These are phyloP conservation scores for Anthoscopus minutus DNA, from an alignment of 2,113 vertebrate genomes.

Conservation along the genomic window DNA sequence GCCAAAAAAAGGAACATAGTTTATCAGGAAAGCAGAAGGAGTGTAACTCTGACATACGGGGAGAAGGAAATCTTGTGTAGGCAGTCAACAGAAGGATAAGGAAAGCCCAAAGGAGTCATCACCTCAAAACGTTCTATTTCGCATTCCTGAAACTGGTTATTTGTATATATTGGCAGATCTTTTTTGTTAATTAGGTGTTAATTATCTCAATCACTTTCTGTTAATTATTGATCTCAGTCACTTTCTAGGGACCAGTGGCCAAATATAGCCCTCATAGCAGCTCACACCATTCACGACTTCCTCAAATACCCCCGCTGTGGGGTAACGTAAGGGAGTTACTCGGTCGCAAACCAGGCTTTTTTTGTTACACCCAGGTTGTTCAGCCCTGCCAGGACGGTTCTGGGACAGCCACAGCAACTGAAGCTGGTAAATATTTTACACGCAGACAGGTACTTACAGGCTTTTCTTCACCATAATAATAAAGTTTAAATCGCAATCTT, in stretches of 20 bases:
- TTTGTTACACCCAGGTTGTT: accelerated
- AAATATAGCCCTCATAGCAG: neutral
- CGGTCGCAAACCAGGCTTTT: neutral
- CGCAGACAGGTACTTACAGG: no score
- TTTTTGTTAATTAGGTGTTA: neutral
- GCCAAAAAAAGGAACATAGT: neutral
- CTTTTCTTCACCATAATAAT: neutral
- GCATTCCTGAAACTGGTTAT: neutral
- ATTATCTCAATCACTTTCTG: neutral
- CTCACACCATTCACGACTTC: neutral
- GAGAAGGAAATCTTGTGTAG: neutral
- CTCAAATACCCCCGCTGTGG: accelerated
- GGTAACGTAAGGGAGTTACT: no score
- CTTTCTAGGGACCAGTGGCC: neutral
- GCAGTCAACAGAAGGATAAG: neutral
- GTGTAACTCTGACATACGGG: accelerated
- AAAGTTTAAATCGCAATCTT: neutral
- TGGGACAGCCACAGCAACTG: neutral
- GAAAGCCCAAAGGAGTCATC: neutral
- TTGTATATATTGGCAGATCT: neutral
- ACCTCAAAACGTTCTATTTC: neutral
- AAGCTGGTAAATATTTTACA: neutral
- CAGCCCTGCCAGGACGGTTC: accelerated
- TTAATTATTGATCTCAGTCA: neutral
- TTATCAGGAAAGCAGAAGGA: neutral